These are phyloP conservation scores for Thalpophila matura DNA, from an alignment of 2,888 invertebrate species.

Conservation along the genomic window DNA sequence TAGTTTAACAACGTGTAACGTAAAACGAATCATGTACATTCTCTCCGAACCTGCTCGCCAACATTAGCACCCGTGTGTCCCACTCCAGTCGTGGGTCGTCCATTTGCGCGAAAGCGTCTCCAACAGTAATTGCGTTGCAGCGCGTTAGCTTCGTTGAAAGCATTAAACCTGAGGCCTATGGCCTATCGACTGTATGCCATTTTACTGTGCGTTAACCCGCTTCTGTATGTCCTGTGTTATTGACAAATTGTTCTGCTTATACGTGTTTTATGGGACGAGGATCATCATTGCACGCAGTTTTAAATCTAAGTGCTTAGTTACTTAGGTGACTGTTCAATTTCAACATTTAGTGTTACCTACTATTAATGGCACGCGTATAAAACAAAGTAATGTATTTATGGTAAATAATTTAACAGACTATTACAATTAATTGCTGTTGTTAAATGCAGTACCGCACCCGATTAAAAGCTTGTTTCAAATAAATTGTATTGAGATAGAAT, in stretches of 20 bases:
- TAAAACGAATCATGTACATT: slow-evolving; percentile 21
- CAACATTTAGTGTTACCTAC: background rate
- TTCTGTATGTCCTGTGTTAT: slow-evolving; percentile 50
- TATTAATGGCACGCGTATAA: background rate
- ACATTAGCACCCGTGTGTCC: slow-evolving; percentile 61
- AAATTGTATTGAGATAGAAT: too few relatives aligned
- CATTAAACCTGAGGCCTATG: slow-evolving; percentile 60
- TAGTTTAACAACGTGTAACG: background rate
- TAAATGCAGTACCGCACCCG: slow-evolving; percentile 16
- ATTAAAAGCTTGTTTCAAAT: slow-evolving; percentile 33
- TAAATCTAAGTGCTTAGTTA: background rate
- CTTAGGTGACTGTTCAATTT: background rate
- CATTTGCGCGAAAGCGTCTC: slow-evolving; percentile 73
- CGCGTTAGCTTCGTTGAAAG: slow-evolving; percentile 59
- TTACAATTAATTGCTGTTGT: slow-evolving; percentile 44
- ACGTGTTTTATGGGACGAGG: background rate
- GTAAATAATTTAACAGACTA: slow-evolving; percentile 37
- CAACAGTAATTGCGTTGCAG: slow-evolving; percentile 68
- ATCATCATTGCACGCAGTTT: background rate
- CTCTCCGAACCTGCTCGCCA: slow-evolving; percentile 17
- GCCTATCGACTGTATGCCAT: slow-evolving; percentile 55
- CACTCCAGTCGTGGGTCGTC: slow-evolving; percentile 54
- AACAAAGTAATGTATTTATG: slow-evolving; percentile 37
- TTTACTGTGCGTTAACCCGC: slow-evolving; percentile 49
- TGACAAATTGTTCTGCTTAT: slow-evolving; percentile 19